Percentiles rank a stretch among this genome's conserved stretches.
Evolutionary conservation across 2,888 invertebrate genomes (phyloP).

Genomic region (Sesia apiformis): DNA sequence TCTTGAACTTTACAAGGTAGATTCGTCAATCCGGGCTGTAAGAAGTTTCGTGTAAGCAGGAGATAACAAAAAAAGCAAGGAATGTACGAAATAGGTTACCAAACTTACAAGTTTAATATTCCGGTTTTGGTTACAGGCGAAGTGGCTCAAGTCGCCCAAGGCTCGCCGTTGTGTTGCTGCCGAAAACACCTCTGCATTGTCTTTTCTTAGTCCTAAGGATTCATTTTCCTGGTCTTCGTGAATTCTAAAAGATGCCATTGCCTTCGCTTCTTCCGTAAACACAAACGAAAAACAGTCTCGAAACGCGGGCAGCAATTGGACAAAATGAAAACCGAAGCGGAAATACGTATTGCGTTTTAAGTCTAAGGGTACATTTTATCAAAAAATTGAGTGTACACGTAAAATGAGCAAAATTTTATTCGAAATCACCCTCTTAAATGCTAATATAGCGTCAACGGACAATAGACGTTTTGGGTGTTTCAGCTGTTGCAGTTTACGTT

Average conservation of each 20-base stretch:
- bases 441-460: constrained; percentile 58
- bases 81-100: neutral
- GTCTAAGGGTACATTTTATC: constrained; percentile 40
- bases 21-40: constrained; percentile 59
- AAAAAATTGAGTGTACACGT: constrained; percentile 35
- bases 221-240: constrained; percentile 87
- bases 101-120: constrained; percentile 70
- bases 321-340: constrained; percentile 32
- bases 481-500: constrained; percentile 65
- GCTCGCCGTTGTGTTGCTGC: constrained; percentile 76
- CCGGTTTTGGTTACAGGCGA: constrained; percentile 70
- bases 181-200: constrained; percentile 60
- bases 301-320: constrained; percentile 19
- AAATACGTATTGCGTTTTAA: constrained; percentile 19
- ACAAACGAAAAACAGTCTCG: constrained; percentile 34
- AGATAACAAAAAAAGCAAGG: neutral
- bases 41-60: constrained; percentile 8
- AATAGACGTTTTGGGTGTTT: constrained; percentile 57
- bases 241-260: constrained; percentile 84
- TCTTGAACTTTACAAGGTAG: constrained; percentile 64
- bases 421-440: constrained; percentile 54
- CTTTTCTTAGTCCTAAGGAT: constrained; percentile 66
- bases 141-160: constrained; percentile 77
- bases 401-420: constrained; percentile 22
- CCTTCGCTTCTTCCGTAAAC: constrained; percentile 52